Conservation (phyloP, 64 coral and sea anemone genomes). For the Trachythela sp. region DNA sequence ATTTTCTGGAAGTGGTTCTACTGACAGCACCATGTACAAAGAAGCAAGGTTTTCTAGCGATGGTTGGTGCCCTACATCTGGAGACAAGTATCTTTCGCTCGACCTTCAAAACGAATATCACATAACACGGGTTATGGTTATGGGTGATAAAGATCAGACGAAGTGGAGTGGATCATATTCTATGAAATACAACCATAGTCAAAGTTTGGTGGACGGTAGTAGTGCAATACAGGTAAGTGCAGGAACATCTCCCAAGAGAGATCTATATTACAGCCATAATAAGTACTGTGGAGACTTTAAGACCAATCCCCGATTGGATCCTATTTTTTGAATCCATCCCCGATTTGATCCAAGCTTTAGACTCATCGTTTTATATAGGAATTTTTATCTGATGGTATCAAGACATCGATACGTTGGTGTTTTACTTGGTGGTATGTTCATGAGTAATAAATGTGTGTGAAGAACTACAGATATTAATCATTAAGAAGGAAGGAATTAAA, state of each 20-base stretch:
- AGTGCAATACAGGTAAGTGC: too few species aligned
- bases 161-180: not conserved
- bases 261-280: not conserved
- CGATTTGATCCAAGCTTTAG: too few species aligned
- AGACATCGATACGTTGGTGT: too few species aligned
- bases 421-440: too few species aligned
- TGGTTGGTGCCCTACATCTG: not conserved
- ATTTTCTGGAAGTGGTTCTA: not conserved
- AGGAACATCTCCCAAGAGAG: not conserved
- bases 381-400: too few species aligned
- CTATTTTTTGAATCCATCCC: too few species aligned
- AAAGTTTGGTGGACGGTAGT: conserved; percentile 5
- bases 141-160: not conserved
- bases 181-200: not conserved
- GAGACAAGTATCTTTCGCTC: not conserved
- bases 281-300: not conserved
- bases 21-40: not conserved
- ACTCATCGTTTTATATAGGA: too few species aligned
- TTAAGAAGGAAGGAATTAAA: too few species aligned
- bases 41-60: not conserved
- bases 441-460: too few species aligned
- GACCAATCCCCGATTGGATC: too few species aligned
- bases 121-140: not conserved
- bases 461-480: not conserved
- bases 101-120: not conserved